These are phyloP conservation scores for Agonopterix arenella DNA, from an alignment of 2,888 invertebrate genomes.

Conservation along the genomic window DNA sequence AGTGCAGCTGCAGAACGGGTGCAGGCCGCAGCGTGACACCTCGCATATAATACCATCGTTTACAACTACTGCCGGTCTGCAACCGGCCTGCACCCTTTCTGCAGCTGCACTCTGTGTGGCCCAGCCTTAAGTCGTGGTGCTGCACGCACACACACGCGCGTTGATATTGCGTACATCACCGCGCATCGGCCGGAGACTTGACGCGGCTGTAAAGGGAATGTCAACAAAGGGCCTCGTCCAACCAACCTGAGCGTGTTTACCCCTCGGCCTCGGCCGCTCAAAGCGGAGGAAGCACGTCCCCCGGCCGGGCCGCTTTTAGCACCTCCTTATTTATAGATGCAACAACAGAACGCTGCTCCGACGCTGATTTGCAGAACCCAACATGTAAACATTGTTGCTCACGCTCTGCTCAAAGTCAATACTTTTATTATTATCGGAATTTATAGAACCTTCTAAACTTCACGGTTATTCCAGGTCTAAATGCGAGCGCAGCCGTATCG, in stretches of 20 bases:
- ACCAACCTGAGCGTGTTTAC: constrained; percentile 59
- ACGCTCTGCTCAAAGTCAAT: constrained; percentile 11
- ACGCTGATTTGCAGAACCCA: constrained; percentile 65
- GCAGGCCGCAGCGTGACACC: too few relatives aligned
- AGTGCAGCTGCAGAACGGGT: too few relatives aligned
- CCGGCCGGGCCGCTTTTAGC: constrained; percentile 72
- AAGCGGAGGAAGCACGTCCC: constrained; percentile 72
- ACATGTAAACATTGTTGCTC: constrained; percentile 58
- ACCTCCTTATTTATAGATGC: constrained; percentile 74
- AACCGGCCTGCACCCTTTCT: too few relatives aligned
- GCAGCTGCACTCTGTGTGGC: too few relatives aligned
- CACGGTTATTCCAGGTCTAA: too few relatives aligned
- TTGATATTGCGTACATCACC: too few relatives aligned
- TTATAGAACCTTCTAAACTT: too few relatives aligned
- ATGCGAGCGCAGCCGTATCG: background rate
- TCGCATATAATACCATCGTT: too few relatives aligned
- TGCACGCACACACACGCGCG: constrained; percentile 16
- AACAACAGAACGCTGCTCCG: constrained; percentile 52
- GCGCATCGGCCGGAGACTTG: constrained; percentile 11
- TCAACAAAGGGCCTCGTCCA: constrained; percentile 68
- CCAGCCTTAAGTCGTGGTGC: too few relatives aligned
- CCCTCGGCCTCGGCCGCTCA: constrained; percentile 65
- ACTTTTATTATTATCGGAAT: too few relatives aligned
- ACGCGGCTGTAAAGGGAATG: constrained; percentile 61
- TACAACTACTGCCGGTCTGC: too few relatives aligned